Evolutionary conservation across 2,888 invertebrate genomes (phyloP).

Genomic region (Scaptomyza caliginosa): DNA sequence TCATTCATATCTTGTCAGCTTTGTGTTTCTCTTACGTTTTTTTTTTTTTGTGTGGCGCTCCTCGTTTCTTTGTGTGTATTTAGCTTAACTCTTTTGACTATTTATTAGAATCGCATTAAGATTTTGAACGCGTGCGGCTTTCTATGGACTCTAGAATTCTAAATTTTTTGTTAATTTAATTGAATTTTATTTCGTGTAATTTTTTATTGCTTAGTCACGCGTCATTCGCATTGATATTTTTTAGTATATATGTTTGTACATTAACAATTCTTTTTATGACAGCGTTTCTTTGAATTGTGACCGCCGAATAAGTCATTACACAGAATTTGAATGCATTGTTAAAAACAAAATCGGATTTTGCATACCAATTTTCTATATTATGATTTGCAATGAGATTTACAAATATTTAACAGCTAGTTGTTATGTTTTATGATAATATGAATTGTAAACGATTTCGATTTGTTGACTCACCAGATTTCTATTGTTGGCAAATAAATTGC

Average conservation of each 20-base stretch:
- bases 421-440: neutral
- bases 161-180: constrained; percentile 38
- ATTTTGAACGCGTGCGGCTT: constrained; percentile 52
- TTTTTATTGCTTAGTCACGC: constrained; percentile 70
- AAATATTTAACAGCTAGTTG: neutral
- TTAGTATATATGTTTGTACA: constrained; percentile 13
- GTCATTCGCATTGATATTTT: constrained; percentile 50
- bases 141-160: constrained; percentile 8
- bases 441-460: constrained; percentile 2
- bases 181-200: constrained; percentile 48
- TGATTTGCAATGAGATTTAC: neutral
- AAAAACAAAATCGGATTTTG: constrained; percentile 46
- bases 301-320: constrained; percentile 49
- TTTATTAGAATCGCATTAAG: constrained; percentile 65
- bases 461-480: constrained; percentile 11
- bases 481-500: neutral
- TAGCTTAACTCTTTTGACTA: constrained; percentile 68
- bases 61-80: constrained; percentile 30
- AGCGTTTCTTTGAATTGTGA: constrained; percentile 42
- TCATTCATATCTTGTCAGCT: constrained; percentile 46
- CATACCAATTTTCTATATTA: constrained; percentile 24
- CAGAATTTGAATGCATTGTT: constrained; percentile 24
- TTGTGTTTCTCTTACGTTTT: neutral
- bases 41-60: constrained; percentile 44
- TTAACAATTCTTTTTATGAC: constrained; percentile 33